phyloP scores from a whole-genome alignment of 1,140 invertebrate genomes.

The Drosophila funebris region DNA sequence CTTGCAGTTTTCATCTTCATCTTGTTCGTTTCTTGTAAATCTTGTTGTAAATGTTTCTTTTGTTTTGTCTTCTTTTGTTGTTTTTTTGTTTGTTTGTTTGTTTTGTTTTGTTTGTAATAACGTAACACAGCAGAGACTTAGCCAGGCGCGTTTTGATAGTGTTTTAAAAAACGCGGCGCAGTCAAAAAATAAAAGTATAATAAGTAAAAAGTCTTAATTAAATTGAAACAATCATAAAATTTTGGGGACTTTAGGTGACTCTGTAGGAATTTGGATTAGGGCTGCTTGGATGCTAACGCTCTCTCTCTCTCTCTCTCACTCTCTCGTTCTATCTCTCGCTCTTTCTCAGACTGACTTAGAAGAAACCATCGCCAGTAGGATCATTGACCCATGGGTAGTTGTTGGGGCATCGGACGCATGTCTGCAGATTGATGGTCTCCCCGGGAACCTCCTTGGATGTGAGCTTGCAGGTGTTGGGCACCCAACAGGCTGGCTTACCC shows the following conservation, averaged over 20 bases:
- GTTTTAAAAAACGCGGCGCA: slow-evolving; percentile 52
- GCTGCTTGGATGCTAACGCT: slow-evolving; percentile 36
- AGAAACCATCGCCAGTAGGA: slow-evolving; percentile 95
- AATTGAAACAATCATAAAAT: slow-evolving; percentile 58
- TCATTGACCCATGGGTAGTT: slow-evolving; percentile 94
- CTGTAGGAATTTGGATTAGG: slow-evolving; percentile 37
- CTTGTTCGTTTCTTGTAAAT: slow-evolving; percentile 40
- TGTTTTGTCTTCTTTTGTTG: slow-evolving; percentile 39
- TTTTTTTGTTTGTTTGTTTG: slow-evolving; percentile 40
- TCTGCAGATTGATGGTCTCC: slow-evolving; percentile 96
- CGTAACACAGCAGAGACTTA: slow-evolving; percentile 81
- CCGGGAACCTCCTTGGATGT: slow-evolving; percentile 96
- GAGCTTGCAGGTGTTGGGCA: slow-evolving; percentile 94
- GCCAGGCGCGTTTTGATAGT: slow-evolving; percentile 37
- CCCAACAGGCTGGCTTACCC: slow-evolving; percentile 91
- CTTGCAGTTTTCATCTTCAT: slow-evolving; percentile 40
- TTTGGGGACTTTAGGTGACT: slow-evolving; percentile 42
- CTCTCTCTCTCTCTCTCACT: slow-evolving; percentile 18
- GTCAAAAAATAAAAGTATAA: slow-evolving; percentile 58
- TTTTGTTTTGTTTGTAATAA: slow-evolving; percentile 47
- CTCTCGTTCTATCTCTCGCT: neutral
- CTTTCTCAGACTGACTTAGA: slow-evolving; percentile 86
- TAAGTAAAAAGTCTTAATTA: slow-evolving; percentile 70
- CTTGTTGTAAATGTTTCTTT: slow-evolving; percentile 34
- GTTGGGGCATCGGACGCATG: slow-evolving; percentile 95